Base-by-base conservation (phyloP, 2,113 vertebrate species). In the Mohoua ochrocephala region DNA sequence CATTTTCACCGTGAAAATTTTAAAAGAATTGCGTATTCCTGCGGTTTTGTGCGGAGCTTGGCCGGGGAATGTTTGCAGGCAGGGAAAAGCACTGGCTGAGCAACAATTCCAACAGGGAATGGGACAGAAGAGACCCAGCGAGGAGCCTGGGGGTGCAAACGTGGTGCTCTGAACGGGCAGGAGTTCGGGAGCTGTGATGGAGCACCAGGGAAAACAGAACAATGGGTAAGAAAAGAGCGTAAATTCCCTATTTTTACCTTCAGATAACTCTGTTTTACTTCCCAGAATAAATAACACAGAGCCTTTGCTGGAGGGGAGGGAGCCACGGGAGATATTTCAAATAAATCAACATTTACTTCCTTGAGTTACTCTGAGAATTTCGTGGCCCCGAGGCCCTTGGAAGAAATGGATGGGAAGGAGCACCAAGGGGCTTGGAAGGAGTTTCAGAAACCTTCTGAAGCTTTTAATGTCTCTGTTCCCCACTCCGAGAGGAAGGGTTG, bases 271-370 rank as follows among this genome's bases (percentile, higher is more conserved):
- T 28, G 16, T 74, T 93, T 93, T 47, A n/a, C 73, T 75, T 74
- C 28, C 60, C 37, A 41, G 89, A 54, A 74, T 69, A 86, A 96
- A 86, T 50, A 89, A 42, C 7, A 6, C 0, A 0, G 35, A 20
- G 42, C 60, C 47, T 64, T 56, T 64, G 78, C 84, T 56, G 8
- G 18, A 9, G 65, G 74, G 65, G 5, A 57, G 73, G 7, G 70
- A 91, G 77, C 61, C 84, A 21, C 21, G 1, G 69, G 90, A 81
- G 84, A 44, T 31, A 17, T 59, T 82, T 45, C 81, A 15, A 10
- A 42, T 75, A 78, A 94, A 89, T 93, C 91, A 94, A 75, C 64
- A 31, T 81, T 84, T 81, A 27, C 81, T 81, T 56, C 47, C 61
- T 3, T 4, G 23, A 84, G 69, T 49, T 75, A 57, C 42, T 4